Evolutionary conservation across 2,888 invertebrate species (phyloP), one percentile per base, ranked within the genome.

Genomic region (Cataglyphis albicans): DNA sequence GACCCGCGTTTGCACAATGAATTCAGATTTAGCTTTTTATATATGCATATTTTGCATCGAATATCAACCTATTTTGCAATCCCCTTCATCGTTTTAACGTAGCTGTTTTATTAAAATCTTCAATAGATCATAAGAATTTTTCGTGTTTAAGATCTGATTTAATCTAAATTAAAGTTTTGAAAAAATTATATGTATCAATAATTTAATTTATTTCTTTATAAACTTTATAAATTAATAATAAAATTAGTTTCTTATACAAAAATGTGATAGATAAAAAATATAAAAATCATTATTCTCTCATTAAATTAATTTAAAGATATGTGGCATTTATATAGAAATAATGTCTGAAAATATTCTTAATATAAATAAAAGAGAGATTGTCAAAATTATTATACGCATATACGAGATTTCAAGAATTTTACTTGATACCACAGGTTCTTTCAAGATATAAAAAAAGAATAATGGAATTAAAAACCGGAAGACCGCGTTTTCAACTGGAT

Each of bases 1-100:
- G 84, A 86, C 86, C 81, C 89, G 86, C 83, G 86, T 82, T 84
- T 89, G 87, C 86, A 81, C 89, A 84, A 67, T 89, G 89, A 88
- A 88, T 86, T 83, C 87, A 82, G 84, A 88, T 89, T 89, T 82
- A 73, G 82, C 85, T 80, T 87, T 85, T 67, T 85, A 82, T 83
- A 84, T 76, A 76, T 52, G n/a, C 52, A 52, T 80, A 74, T 87
- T 87, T 83, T 83, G 83, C 89, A 89, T 88, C 83, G 80, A 73
- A 78, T 84, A 74, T 80, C 74, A 74, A 32, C 41, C 72, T 44
- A 59, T 70, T 86, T 86, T 72, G 61, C 78, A 63, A 78, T 78
- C 81, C 78, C 76, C 78, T 81, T 83, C 73, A 68, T 75, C 63
- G 61, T 87, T 89, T 84, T 84, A 82, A 82, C 81, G 75, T 83